Base-by-base conservation (phyloP, 2,888 invertebrate species). In the Bombylius discolor region DNA sequence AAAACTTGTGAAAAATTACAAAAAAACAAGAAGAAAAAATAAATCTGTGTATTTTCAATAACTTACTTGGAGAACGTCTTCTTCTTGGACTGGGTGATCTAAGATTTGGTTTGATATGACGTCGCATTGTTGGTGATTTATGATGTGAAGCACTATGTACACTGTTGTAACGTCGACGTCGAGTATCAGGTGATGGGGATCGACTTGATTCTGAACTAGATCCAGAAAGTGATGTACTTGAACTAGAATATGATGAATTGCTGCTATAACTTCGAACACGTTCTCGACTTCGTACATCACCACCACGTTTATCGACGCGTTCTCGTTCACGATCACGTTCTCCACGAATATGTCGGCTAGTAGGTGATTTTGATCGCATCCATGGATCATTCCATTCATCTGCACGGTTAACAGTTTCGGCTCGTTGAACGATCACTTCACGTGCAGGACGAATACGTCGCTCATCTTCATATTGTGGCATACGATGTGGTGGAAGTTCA, bases 341-440 rank as follows among this genome's bases (percentile, higher is more conserved):
- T 3, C 81, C 74, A 69, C 67, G 66, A 23, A 52, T 45, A 14
- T n/a, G n/a, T 6, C 72, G 68, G 1, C 82, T 76, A 70, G 73
- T 70, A 1, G 83, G 83, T 5, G 84, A 84, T 64, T 84, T 85
- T 5, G 82, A 80, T 42, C 85, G 75, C 85, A 91, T 91, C 95
- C 95, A 96, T 0, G 95, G 95, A 76, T 96, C 95, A 48, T 87
- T 88, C 94, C 95, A 96, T 66, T 94, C 94, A 69, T 95, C 94
- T 1, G 83, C 87, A 48, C 81, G 80, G 54, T 70, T 76, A 70
- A 64, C 68, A 61, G 64, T 70, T 62, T 75, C 72, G 47, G 81
- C 83, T 34, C 87, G 80, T 69, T 88, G 87, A 1, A 89, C 87
- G 61, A 87, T 87, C 4, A 88, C 88, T 68, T 86, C 85, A 7